These are phyloP conservation scores for Aplysina aerophoba DNA, from an alignment of 37 sponge, comb jelly and placozoan genomes.

Conservation along the genomic window DNA sequence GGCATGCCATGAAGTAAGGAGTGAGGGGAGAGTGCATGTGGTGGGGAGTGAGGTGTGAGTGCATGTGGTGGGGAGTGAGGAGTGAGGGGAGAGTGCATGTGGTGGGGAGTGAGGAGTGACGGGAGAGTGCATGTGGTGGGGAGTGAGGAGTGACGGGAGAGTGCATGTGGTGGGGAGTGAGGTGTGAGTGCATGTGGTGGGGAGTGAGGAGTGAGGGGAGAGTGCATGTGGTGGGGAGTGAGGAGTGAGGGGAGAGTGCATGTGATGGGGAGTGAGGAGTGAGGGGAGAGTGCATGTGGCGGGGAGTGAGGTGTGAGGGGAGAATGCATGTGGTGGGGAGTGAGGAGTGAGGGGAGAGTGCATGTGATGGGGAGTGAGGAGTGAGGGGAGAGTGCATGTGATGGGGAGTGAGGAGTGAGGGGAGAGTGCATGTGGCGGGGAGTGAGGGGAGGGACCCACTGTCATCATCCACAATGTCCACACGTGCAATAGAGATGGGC, in stretches of 20 bases:
- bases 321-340: neutral
- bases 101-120: neutral
- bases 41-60: neutral
- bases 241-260: neutral
- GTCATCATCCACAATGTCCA: conserved; percentile 26
- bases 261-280: neutral
- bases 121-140: neutral
- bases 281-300: neutral
- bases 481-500: neutral
- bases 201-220: neutral
- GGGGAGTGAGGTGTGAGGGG: neutral
- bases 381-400: neutral
- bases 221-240: neutral
- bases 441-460: neutral
- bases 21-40: neutral
- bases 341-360: neutral
- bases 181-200: neutral
- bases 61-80: neutral
- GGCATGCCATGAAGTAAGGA: too few relatives aligned
- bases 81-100: neutral
- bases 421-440: neutral
- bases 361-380: neutral
- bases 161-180: neutral
- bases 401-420: neutral
- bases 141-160: neutral